A percentile compares a stretch with the other conserved stretches of the same genome.
These are phyloP conservation scores for Drosophila kepulauana DNA, from an alignment of 1,140 invertebrate genomes.

Conservation along the genomic window DNA sequence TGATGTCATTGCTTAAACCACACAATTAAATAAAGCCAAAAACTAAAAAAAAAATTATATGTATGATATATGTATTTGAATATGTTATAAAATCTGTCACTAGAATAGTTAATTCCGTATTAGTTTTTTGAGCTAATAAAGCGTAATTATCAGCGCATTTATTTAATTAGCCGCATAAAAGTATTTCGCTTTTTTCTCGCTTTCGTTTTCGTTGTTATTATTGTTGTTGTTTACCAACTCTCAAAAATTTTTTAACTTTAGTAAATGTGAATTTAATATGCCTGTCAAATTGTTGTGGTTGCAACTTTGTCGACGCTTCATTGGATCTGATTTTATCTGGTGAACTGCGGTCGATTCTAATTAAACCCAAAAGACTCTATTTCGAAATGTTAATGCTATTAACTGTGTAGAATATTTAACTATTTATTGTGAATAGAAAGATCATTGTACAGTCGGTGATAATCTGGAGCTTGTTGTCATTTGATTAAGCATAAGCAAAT, in stretches of 20 bases:
- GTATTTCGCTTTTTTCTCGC: slow-evolving; percentile 22
- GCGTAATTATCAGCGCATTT: slow-evolving; percentile 76
- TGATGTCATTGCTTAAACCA: slow-evolving; percentile 42
- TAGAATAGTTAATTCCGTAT: slow-evolving; percentile 75
- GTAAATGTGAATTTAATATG: slow-evolving; percentile 63
- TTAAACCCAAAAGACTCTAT: neutral
- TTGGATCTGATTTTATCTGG: neutral
- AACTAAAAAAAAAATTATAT: slow-evolving; percentile 22
- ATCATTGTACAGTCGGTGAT: slow-evolving; percentile 56
- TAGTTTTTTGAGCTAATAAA: slow-evolving; percentile 78
- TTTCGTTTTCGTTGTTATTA: no score
- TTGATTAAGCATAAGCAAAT: slow-evolving; percentile 67
- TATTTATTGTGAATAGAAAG: neutral
- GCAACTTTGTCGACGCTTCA: slow-evolving; percentile 12
- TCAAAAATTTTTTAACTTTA: slow-evolving; percentile 6
- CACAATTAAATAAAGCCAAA: slow-evolving; percentile 44
- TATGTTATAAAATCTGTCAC: slow-evolving; percentile 66
- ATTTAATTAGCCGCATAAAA: slow-evolving; percentile 78
- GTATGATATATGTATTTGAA: slow-evolving; percentile 28
- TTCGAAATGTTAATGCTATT: neutral
- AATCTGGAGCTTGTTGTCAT: slow-evolving; percentile 54
- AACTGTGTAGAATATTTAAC: neutral
- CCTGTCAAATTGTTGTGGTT: slow-evolving; percentile 39
- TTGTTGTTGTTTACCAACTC: neutral
- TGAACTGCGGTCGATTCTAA: slow-evolving; percentile 11